Evolutionary conservation across 1,140 invertebrate genomes (phyloP).

Genomic region (Drosophila arawakana): DNA sequence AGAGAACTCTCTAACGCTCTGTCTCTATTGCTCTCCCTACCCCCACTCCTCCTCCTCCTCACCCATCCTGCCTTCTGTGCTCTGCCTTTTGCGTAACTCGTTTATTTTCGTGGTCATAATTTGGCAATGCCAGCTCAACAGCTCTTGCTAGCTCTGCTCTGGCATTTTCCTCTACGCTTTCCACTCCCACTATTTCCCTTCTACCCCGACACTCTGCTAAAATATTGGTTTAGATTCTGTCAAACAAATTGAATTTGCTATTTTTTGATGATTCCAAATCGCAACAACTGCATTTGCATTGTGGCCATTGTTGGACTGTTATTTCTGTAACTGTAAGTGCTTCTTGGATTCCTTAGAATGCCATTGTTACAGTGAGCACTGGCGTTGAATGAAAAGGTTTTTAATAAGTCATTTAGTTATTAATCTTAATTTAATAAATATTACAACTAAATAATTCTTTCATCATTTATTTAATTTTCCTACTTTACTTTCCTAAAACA

Average conservation of each 20-base stretch:
- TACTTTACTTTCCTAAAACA: no score
- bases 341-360: slow-evolving; percentile 2
- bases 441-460: neutral
- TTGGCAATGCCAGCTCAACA: slow-evolving; percentile 61
- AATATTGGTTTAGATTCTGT: slow-evolving; percentile 82
- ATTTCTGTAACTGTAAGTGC: neutral
- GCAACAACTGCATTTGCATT: slow-evolving; percentile 39
- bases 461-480: neutral
- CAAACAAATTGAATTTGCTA: slow-evolving; percentile 81
- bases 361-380: slow-evolving; percentile 12
- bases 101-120: slow-evolving; percentile 82
- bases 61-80: neutral
- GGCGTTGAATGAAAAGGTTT: slow-evolving; percentile 14
- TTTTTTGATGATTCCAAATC: slow-evolving; percentile 62
- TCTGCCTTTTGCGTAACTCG: slow-evolving; percentile 68
- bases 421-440: neutral
- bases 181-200: slow-evolving; percentile 9
- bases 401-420: slow-evolving; percentile 3
- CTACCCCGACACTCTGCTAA: slow-evolving; percentile 42
- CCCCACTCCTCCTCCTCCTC: neutral
- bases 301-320: slow-evolving; percentile 1
- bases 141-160: slow-evolving; percentile 16
- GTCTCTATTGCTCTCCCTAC: neutral
- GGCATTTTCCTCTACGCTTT: slow-evolving; percentile 7
- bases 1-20: slow-evolving; percentile 18